A percentile compares a stretch with the other conserved stretches of the same genome.
These are phyloP conservation scores for Lepus europaeus DNA, from an alignment of 2,113 vertebrate species.

Conservation along the genomic window DNA sequence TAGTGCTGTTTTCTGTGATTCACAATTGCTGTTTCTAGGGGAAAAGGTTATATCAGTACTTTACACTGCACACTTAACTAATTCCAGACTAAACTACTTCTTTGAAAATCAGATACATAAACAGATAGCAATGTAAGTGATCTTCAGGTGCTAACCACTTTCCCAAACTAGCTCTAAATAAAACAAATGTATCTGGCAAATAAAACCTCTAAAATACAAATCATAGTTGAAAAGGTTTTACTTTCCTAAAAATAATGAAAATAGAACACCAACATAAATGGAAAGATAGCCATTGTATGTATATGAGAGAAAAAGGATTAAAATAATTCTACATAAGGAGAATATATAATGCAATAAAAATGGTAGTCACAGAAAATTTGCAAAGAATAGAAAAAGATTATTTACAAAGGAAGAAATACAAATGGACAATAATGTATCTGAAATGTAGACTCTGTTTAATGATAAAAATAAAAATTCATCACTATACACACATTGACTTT, in stretches of 20 bases:
- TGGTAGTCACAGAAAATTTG: background rate
- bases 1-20: background rate
- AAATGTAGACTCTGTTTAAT: background rate
- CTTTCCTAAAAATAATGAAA: conserved; percentile 33
- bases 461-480: background rate
- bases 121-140: background rate
- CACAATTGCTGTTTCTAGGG: background rate
- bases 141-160: background rate
- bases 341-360: background rate
- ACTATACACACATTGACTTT: no score
- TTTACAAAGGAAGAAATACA: conserved; percentile 54
- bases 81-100: background rate
- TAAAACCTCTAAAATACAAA: background rate
- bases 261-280: background rate
- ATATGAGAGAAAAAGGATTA: background rate
- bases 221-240: background rate
- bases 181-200: conserved; percentile 15
- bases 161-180: conserved; percentile 39
- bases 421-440: background rate
- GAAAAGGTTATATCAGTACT: background rate
- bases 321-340: background rate
- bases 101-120: background rate
- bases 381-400: background rate
- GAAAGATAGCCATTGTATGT: background rate
- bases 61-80: background rate